Evolutionary conservation across 1,140 invertebrate species (phyloP).

Genomic region (Solenopsis fugax): DNA sequence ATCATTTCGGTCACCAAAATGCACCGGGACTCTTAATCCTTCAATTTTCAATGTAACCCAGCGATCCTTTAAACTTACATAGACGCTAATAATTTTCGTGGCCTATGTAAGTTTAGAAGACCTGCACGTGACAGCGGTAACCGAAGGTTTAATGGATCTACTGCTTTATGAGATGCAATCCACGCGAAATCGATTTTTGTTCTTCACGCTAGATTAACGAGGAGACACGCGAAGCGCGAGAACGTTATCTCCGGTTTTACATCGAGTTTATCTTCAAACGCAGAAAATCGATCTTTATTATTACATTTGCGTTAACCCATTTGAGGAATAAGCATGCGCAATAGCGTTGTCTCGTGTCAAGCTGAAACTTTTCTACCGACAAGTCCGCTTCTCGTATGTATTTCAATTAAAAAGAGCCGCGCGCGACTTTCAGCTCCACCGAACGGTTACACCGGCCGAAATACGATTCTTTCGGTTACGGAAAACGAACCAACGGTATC

Average conservation of each 20-base stretch:
- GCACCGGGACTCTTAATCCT: slow-evolving; percentile 14
- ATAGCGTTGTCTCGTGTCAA: background rate
- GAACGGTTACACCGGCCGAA: slow-evolving; percentile 39
- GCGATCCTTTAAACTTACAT: slow-evolving; percentile 6
- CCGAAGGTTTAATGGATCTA: background rate
- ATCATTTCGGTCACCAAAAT: background rate
- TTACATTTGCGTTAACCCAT: background rate
- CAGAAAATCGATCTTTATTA: background rate
- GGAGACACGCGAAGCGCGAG: background rate
- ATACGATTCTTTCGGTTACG: slow-evolving; percentile 60
- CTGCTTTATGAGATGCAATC: background rate
- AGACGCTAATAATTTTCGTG: slow-evolving; percentile 26
- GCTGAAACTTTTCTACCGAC: background rate
- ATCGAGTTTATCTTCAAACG: background rate
- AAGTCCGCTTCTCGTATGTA: slow-evolving; percentile 35
- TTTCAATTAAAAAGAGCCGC: slow-evolving; percentile 48
- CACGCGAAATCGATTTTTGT: slow-evolving; percentile 21
- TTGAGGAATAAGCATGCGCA: slow-evolving; percentile 3
- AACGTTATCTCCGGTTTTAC: background rate
- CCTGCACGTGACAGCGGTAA: slow-evolving; percentile 28
- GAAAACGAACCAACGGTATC: slow-evolving; percentile 52
- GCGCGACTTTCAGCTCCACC: slow-evolving; percentile 35
- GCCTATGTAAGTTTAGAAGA: slow-evolving; percentile 24
- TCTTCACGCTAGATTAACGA: background rate
- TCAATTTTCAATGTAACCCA: slow-evolving; percentile 41